These are phyloP conservation scores for Drosophila putrida DNA, from an alignment of 2,888 invertebrate genomes.

Conservation along the genomic window DNA sequence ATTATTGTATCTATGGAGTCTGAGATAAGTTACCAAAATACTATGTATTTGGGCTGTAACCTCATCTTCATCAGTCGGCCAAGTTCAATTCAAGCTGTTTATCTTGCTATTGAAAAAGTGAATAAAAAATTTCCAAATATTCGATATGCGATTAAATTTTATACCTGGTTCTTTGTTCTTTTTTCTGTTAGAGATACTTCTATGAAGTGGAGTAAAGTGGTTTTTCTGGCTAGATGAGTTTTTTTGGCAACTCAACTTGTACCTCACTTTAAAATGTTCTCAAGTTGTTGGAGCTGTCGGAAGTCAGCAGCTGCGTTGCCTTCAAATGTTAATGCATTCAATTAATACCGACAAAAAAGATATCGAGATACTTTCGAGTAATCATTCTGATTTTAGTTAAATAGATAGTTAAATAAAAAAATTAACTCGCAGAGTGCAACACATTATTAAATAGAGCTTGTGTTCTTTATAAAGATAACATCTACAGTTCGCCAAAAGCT, in stretches of 20 bases:
- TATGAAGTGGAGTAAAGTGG: conserved; percentile 38
- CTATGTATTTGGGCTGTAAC: conserved; percentile 20
- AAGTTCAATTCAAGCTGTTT: conserved; percentile 49
- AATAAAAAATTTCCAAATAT: conserved; percentile 29
- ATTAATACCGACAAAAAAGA: not conserved
- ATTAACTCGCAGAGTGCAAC: not conserved
- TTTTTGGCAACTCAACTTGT: conserved; percentile 27
- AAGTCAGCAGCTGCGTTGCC: conserved; percentile 28
- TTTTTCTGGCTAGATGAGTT: conserved; percentile 62
- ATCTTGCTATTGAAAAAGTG: conserved; percentile 17
- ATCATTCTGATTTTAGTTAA: conserved; percentile 19
- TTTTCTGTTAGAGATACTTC: conserved; percentile 27
- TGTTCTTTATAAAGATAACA: not conserved
- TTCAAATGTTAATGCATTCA: conserved; percentile 30
- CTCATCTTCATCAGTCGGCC: conserved; percentile 42
- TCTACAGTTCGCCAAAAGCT: not conserved
- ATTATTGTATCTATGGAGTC: conserved; percentile 2
- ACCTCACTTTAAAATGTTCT: conserved; percentile 38
- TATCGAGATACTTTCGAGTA: not conserved
- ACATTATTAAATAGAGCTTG: not conserved
- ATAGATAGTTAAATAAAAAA: not conserved
- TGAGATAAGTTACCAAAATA: conserved; percentile 12
- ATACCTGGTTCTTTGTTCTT: conserved; percentile 48
- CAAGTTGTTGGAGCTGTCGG: conserved; percentile 36
- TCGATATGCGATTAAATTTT: conserved; percentile 30